Base-by-base conservation (phyloP, 2,888 invertebrate species). In the Brachypalpus laphriformis region DNA sequence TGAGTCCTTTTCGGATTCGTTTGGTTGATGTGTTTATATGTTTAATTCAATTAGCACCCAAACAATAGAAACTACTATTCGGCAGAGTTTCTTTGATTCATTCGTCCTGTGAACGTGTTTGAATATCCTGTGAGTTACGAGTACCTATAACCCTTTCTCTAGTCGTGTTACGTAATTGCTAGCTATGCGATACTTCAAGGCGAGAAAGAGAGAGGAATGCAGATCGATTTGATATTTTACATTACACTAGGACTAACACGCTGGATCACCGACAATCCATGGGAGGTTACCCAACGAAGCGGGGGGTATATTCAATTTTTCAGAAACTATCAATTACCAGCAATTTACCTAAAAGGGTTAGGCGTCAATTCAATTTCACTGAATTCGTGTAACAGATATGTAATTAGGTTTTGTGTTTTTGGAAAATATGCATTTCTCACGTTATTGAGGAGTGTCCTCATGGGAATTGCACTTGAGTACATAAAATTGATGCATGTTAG, bases 1-100 rank as follows among this genome's bases (percentile, higher is more conserved):
- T 81, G 63, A 74, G 20, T 54, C 63, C 42, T 22, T 49, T 68
- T 68, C 2, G 51, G 31, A 6, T 59, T 63, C n/a, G n/a, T 56
- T 25, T 42, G 18, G 47, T 9, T 42, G 70, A 76, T 85, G 70
- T 85, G 81, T 85, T 85, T 85, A 76, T 75, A 83, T 81, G 85
- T 71, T 85, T 85, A 85, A 85, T 85, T 85, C 75, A 85, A 85
- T 85, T 85, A 85, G 85, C 65, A 75, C 37, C 11, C 42, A 59
- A 71, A 85, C 85, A 85, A 85, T 25, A 56, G 61, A 65, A 81
- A 75, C 59, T n/a, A n/a, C n/a, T 71, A 20, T 80, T 83, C 80
- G 74, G 70, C 63, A 49, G 63, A 83, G 74, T 70, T 75, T 14
- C 74, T 80, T 83, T 80, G 49, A 80, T 83, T 75, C 63, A 5